These are phyloP conservation scores for Gorilla gorilla DNA, from an alignment of 2,113 vertebrate species.

Conservation along the genomic window DNA sequence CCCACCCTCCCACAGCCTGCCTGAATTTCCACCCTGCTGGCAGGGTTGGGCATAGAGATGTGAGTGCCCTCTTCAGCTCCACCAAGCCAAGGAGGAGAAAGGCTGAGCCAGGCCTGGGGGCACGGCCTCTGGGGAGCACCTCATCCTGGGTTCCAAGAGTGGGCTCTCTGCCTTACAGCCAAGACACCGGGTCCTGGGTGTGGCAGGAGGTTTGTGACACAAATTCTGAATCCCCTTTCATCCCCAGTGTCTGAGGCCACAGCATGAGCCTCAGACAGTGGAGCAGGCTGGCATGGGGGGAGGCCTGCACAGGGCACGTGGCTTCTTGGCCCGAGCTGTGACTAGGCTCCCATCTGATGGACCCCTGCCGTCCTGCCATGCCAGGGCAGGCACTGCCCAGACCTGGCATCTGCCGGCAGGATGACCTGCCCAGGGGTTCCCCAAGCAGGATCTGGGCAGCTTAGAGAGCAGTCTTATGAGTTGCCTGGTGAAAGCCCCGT, in stretches of 20 bases:
- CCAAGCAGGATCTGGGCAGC: background rate
- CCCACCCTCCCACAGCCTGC: too few relatives aligned
- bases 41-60: accelerated
- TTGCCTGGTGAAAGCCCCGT: background rate
- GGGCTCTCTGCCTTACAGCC: background rate
- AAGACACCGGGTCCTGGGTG: background rate
- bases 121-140: too few relatives aligned
- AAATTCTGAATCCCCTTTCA: background rate
- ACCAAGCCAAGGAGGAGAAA: background rate
- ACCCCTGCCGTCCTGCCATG: accelerated
- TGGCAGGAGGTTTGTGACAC: background rate
- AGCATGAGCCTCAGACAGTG: background rate
- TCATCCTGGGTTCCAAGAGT: background rate
- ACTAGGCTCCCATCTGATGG: background rate
- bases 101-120: background rate
- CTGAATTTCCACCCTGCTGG: background rate
- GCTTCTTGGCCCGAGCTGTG: background rate
- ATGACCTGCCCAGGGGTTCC: background rate
- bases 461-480: background rate
- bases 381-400: background rate
- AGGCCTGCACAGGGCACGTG: background rate
- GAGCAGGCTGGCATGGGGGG: background rate
- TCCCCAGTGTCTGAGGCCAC: background rate
- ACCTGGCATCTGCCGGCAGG: background rate
- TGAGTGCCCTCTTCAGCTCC: background rate